Base-by-base conservation (phyloP, 2,113 vertebrate genomes). In the Xyliphius kryptos region DNA sequence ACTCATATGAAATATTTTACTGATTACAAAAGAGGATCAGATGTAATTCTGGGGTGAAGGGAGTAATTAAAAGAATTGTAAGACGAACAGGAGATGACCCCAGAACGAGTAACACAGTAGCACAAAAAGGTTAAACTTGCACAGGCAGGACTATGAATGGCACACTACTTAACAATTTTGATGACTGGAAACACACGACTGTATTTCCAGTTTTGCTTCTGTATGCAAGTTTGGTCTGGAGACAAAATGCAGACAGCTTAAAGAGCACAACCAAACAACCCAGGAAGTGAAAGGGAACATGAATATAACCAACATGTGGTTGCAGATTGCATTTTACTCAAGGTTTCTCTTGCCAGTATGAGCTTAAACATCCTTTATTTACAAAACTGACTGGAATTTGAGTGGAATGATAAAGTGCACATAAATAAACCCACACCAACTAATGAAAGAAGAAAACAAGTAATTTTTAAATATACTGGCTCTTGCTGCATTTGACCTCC, bases 251-350 rank as follows among this genome's bases (percentile, higher is more conserved):
- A 61, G 52, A 60, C 66, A 26, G 51, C 19, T n/a, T 55, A 48
- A 67, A 55, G 58, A 74, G 72, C 72, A 74, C 68, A 74, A 74
- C 63, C 73, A 74, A 74, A 70, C 49, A 36, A 63, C 11, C 40
- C 48, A 26, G 43, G 49, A 59, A 64, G 64, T 71, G 66, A 71
- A 66, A 65, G 65, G 65, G 65, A 68, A 68, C 59, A 51, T 20
- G 12, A 6, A 37, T 55, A 51, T 70, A 22, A 61, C n/a, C 20
- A 51, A 52, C 51, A 58, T 22, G 17, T 37, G 17, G 15, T 64
- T 61, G 72, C 68, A 60, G 68, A 36, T 67, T 40, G 36, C 68
- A 17, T 63, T 69, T 67, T 60, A 46, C 37, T 51, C 43, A 58
- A 66, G 3, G 13, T 38, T 14, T 46, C 17, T 54, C 53, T 48